phyloP scores from a whole-genome alignment of 2,113 vertebrate genomes.

The Engraulis encrasicolus region DNA sequence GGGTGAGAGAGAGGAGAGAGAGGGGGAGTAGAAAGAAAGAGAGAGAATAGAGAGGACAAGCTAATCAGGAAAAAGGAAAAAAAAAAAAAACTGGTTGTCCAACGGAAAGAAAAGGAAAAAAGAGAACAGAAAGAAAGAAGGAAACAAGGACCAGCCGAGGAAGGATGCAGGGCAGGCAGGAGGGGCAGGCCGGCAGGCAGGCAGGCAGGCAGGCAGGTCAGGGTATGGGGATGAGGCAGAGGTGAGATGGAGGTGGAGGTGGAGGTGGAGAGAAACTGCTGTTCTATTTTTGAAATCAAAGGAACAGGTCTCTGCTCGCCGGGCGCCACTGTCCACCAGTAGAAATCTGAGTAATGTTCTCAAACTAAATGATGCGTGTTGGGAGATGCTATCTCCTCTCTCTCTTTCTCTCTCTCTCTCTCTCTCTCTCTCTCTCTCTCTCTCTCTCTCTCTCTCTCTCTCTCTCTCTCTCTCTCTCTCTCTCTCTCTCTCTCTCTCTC shows the following conservation, averaged over 20 bases:
- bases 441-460: conserved; percentile 49
- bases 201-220: too few relatives aligned
- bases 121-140: not conserved
- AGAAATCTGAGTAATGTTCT: conserved; percentile 75
- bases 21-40: not conserved
- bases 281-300: conserved; percentile 72
- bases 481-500: conserved; percentile 23
- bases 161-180: too few relatives aligned
- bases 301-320: conserved; percentile 71
- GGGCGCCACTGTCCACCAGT: conserved; percentile 69
- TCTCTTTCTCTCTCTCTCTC: conserved; percentile 44
- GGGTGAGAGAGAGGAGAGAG: not conserved
- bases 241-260: not conserved
- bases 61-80: not conserved
- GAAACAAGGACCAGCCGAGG: not conserved
- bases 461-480: conserved; percentile 26
- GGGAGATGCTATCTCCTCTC: conserved; percentile 73
- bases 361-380: conserved; percentile 65
- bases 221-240: not conserved
- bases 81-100: not conserved
- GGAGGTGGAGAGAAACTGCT: conserved; percentile 27
- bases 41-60: not conserved
- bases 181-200: too few relatives aligned
- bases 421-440: conserved; percentile 51
- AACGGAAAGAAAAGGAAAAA: not conserved